These are phyloP conservation scores for Galerucella calmariensis DNA, from an alignment of 2,888 invertebrate species.

Conservation along the genomic window DNA sequence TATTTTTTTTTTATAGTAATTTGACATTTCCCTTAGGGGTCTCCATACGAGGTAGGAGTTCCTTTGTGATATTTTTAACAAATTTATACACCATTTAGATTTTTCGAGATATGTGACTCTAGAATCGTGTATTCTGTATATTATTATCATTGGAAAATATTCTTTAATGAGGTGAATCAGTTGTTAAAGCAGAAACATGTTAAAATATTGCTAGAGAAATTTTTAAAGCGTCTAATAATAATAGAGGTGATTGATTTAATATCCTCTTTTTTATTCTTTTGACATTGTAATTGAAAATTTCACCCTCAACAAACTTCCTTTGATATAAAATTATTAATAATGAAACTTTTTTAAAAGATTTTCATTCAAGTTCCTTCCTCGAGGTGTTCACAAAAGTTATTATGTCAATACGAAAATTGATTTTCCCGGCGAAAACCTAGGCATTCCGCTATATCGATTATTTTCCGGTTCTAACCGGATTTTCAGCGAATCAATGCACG, in stretches of 20 bases:
- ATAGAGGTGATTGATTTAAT: neutral
- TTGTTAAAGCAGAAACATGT: neutral
- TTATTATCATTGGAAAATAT: neutral
- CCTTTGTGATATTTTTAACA: too few relatives aligned
- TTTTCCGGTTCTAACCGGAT: slow-evolving; percentile 60
- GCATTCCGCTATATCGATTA: slow-evolving; percentile 60
- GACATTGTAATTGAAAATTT: neutral
- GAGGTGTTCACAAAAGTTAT: slow-evolving; percentile 38
- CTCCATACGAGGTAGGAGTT: too few relatives aligned
- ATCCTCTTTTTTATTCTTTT: neutral
- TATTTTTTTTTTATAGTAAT: too few relatives aligned
- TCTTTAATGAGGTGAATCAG: neutral
- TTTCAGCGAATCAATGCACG: slow-evolving; percentile 62
- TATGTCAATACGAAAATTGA: slow-evolving; percentile 55
- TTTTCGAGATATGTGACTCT: too few relatives aligned
- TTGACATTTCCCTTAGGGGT: too few relatives aligned
- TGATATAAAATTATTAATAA: slow-evolving; percentile 18
- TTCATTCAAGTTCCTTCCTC: slow-evolving; percentile 41
- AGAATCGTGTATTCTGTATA: neutral
- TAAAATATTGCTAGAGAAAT: neutral
- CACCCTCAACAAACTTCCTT: neutral
- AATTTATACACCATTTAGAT: too few relatives aligned
- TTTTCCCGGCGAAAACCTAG: slow-evolving; percentile 57
- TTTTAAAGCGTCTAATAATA: neutral
- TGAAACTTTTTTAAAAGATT: slow-evolving; percentile 29